phyloP scores from a whole-genome alignment of 2,797 vertebrate species.

The Columba guinea region DNA sequence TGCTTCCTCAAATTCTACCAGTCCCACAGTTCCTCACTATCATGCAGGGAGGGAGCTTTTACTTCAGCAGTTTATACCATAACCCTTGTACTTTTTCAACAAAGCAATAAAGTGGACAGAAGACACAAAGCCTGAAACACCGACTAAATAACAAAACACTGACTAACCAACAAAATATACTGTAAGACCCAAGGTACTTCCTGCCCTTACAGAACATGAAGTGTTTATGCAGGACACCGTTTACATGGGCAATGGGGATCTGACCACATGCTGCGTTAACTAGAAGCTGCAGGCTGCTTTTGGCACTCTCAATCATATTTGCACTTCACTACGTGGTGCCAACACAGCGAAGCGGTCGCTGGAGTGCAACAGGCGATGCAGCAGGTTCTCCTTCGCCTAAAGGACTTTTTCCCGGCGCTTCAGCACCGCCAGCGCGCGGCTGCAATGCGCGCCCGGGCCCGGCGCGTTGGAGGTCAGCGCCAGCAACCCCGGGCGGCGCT shows the following conservation, averaged over 20 bases:
- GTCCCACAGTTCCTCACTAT: not conserved
- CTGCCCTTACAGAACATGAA: not conserved
- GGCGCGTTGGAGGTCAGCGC: too few relatives aligned
- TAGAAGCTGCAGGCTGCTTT: not conserved
- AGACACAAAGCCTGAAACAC: not conserved
- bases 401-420: too few relatives aligned
- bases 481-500: too few relatives aligned
- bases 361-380: not conserved
- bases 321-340: rapidly evolving
- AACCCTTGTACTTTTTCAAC: not conserved
- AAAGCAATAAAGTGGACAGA: not conserved
- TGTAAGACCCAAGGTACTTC: too few relatives aligned
- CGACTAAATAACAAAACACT: not conserved
- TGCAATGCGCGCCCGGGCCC: not conserved
- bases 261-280: not conserved
- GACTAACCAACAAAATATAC: rapidly evolving
- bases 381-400: rapidly evolving
- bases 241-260: rapidly evolving
- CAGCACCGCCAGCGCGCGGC: not conserved
- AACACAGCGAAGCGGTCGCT: too few relatives aligned
- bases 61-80: not conserved
- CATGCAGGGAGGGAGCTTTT: rapidly evolving
- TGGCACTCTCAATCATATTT: rapidly evolving
- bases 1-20: not conserved
- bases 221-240: not conserved